Evolutionary conservation across 1,140 invertebrate species (phyloP).

Genomic region (Saxidomus purpurata): DNA sequence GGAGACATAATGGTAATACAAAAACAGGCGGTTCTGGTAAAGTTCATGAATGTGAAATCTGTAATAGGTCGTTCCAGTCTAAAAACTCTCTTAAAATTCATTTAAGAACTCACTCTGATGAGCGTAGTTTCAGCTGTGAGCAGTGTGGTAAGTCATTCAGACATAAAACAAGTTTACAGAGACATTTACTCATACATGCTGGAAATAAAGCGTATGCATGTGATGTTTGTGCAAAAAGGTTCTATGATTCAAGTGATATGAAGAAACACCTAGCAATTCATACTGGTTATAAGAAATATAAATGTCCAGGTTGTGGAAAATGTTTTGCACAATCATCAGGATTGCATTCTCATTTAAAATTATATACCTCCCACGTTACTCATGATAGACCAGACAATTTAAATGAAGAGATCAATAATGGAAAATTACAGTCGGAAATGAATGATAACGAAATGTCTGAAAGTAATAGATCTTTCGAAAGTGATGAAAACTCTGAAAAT

Average conservation of each 20-base stretch:
- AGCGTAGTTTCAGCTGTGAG: background rate
- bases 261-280: background rate
- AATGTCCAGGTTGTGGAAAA: background rate
- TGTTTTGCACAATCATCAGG: background rate
- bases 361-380: background rate
- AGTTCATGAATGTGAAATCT: background rate
- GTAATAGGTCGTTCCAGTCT: background rate
- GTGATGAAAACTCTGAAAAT: background rate
- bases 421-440: background rate
- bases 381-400: background rate
- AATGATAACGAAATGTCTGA: background rate
- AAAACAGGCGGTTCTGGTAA: background rate
- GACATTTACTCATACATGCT: background rate
- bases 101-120: slow-evolving; percentile 1
- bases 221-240: background rate
- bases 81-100: background rate
- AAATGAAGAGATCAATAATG: background rate
- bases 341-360: background rate
- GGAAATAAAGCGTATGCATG: background rate
- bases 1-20: background rate
- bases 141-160: background rate
- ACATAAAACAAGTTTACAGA: background rate
- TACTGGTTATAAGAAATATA: background rate
- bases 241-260: background rate
- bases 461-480: background rate